Percentiles rank a stretch among this genome's conserved stretches.
Evolutionary conservation across 1,140 invertebrate genomes (phyloP).

Genomic region (Drosophila nasuta): DNA sequence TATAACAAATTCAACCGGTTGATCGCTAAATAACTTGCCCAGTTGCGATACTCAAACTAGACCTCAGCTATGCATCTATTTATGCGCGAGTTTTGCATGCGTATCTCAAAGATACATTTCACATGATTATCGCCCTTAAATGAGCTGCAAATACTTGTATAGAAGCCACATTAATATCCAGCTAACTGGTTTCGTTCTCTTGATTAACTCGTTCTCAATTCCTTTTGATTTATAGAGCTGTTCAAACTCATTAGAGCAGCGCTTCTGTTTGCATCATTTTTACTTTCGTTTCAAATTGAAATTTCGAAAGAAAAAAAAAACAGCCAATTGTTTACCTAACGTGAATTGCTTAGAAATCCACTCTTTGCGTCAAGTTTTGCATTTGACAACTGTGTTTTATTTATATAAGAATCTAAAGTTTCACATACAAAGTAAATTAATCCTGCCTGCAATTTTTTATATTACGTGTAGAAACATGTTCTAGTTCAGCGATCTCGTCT

Average conservation of each 20-base stretch:
- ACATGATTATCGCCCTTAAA: conserved; percentile 7
- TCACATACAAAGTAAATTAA: neutral
- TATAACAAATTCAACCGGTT: conserved; percentile 56
- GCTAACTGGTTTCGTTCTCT: conserved; percentile 7
- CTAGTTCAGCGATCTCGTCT: neutral
- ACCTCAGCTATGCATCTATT: conserved; percentile 8
- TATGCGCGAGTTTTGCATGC: neutral
- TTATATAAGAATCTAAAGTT: neutral
- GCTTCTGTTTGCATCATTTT: neutral
- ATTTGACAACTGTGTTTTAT: conserved; percentile 15
- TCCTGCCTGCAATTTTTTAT: neutral
- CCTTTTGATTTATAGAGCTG: neutral
- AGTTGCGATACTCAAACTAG: conserved; percentile 9
- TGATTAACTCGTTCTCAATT: conserved; percentile 3
- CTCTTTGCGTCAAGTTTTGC: neutral
- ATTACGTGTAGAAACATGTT: neutral
- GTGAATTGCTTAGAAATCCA: neutral
- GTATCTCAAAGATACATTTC: conserved; percentile 8
- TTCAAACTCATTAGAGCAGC: neutral
- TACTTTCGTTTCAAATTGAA: neutral
- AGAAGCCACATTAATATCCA: neutral
- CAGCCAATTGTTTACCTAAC: neutral
- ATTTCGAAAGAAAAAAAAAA: neutral
- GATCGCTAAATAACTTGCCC: neutral
- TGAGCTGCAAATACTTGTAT: neutral